Evolutionary conservation across 2,797 vertebrate genomes (phyloP).

Genomic region (Hyperoplus immaculatus): DNA sequence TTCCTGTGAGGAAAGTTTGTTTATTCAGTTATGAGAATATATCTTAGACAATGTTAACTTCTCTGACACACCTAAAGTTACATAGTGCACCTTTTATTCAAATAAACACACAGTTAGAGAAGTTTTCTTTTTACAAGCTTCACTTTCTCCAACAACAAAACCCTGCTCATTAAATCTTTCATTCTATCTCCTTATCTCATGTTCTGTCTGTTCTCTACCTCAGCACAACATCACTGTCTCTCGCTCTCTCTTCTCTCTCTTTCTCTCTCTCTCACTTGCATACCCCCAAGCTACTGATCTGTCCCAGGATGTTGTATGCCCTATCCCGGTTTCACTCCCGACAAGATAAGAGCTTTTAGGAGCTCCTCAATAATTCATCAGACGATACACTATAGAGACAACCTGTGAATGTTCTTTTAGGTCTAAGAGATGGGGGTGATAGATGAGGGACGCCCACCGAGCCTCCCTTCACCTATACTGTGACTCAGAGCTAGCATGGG

Average conservation of each 20-base stretch:
- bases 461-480: neutral
- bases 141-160: neutral
- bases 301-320: conserved; percentile 59
- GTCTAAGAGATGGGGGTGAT: conserved; percentile 48
- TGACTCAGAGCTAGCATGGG: conserved; percentile 12
- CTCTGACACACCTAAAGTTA: neutral
- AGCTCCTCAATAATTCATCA: conserved; percentile 75
- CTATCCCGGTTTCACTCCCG: conserved; percentile 60
- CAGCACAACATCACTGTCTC: conserved; percentile 32
- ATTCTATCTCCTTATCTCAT: conserved; percentile 24
- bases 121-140: neutral
- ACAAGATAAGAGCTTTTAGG: conserved; percentile 73
- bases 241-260: conserved; percentile 1
- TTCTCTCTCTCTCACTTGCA: conserved; percentile 30
- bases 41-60: no score
- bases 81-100: conserved; percentile 10
- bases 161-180: conserved; percentile 40
- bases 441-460: conserved; percentile 47
- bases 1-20: no score
- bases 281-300: conserved; percentile 63
- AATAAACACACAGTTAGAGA: conserved; percentile 16
- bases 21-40: no score
- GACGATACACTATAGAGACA: conserved; percentile 42
- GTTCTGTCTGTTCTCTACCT: conserved; percentile 39
- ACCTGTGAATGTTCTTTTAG: conserved; percentile 61